These are phyloP conservation scores for Pelecanoides urinatrix DNA, from an alignment of 2,113 vertebrate species.

Conservation along the genomic window DNA sequence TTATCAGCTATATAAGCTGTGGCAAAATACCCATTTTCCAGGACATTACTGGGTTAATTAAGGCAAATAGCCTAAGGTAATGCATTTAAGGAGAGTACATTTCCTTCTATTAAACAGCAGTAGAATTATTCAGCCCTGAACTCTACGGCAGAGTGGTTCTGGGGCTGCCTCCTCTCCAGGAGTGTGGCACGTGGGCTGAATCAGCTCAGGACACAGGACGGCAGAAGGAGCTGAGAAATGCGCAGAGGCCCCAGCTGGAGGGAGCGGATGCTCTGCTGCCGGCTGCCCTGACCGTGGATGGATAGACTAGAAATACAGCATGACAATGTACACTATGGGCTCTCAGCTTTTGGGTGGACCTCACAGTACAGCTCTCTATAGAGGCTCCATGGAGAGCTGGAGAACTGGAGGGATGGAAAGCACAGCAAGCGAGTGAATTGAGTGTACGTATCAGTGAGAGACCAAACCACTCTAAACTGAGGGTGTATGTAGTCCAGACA, in stretches of 20 bases:
- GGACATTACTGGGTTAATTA: background rate
- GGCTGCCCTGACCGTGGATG: accelerated
- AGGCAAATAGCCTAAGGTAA: background rate
- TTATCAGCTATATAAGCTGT: background rate
- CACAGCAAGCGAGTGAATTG: accelerated
- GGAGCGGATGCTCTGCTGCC: accelerated
- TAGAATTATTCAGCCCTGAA: background rate
- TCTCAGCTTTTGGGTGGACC: accelerated
- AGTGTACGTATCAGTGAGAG: accelerated
- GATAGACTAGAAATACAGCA: accelerated
- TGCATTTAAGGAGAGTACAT: background rate
- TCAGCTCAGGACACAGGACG: background rate
- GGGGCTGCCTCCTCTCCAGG: background rate
- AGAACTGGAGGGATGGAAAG: background rate
- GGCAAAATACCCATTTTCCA: background rate
- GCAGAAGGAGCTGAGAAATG: background rate
- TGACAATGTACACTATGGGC: accelerated
- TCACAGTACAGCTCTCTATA: background rate
- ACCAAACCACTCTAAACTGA: accelerated
- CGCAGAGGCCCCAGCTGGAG: accelerated
- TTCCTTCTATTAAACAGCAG: background rate
- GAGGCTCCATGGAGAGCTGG: background rate
- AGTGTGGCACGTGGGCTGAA: accelerated
- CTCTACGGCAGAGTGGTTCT: accelerated
- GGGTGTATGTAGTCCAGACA: accelerated